phyloP scores from a whole-genome alignment of 2,888 invertebrate genomes.

The Trissonchulus latispiculum region DNA sequence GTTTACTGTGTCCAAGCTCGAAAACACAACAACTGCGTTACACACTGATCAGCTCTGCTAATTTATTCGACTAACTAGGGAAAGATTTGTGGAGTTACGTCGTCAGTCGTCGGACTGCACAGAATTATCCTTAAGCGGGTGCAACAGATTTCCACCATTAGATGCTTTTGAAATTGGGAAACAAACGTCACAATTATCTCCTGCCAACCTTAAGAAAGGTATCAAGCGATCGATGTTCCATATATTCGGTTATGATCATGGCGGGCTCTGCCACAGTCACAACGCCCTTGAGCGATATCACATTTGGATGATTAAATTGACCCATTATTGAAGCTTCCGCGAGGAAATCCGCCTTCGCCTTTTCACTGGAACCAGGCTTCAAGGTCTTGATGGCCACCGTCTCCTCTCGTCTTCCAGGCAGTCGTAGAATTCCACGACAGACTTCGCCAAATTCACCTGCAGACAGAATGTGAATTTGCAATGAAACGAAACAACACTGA shows the following conservation, averaged over 20 bases:
- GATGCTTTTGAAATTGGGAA: too few species aligned
- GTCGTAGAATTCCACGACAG: constrained; percentile 58
- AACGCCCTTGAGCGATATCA: constrained; percentile 70
- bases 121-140: too few species aligned
- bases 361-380: constrained; percentile 74
- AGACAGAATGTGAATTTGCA: too few species aligned
- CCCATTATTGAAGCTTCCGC: constrained; percentile 99
- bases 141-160: too few species aligned
- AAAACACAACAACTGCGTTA: too few species aligned
- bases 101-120: too few species aligned
- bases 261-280: constrained; percentile 51
- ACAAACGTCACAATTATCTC: too few species aligned
- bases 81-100: too few species aligned
- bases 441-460: constrained; percentile 93
- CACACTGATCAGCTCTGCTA: too few species aligned
- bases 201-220: constrained; percentile 68
- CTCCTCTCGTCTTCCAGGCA: constrained; percentile 49
- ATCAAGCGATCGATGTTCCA: constrained; percentile 97
- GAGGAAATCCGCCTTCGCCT: constrained; percentile 91
- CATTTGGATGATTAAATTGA: constrained; percentile 98
- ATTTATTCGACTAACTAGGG: too few species aligned
- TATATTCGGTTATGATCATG: constrained; percentile 98
- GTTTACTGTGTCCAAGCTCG: too few species aligned
- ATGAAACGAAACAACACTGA: too few species aligned
- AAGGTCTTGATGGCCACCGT: constrained; percentile 92